Percentiles rank a stretch among this genome's conserved stretches.
Evolutionary conservation across 2,888 invertebrate genomes (phyloP).

Genomic region (Rhagonycha fulva): DNA sequence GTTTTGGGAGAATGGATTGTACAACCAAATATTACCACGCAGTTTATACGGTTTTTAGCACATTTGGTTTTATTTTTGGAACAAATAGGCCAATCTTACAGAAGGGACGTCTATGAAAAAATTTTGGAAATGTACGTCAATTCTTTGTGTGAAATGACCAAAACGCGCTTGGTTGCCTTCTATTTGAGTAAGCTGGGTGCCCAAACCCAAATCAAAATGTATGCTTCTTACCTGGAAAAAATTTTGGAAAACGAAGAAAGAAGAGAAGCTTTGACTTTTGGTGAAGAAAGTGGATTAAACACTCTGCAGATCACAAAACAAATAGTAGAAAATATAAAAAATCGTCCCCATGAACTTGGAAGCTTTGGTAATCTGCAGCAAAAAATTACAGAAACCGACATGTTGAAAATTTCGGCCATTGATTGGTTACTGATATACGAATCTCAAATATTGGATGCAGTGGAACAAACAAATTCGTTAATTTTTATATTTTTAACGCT

Average conservation of each 20-base stretch:
- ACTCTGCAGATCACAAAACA: conserved; percentile 82
- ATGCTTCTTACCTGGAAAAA: conserved; percentile 71
- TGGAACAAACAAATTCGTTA: conserved; percentile 88
- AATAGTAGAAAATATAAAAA: conserved; percentile 78
- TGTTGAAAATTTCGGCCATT: conserved; percentile 74
- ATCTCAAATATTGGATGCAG: conserved; percentile 77
- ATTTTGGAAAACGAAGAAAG: conserved; percentile 70
- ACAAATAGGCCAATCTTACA: conserved; percentile 73
- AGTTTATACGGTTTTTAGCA: conserved; percentile 78
- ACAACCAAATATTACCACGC: conserved; percentile 56
- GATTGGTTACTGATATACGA: conserved; percentile 87
- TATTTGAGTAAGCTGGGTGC: conserved; percentile 81
- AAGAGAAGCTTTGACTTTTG: conserved; percentile 69
- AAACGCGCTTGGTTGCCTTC: conserved; percentile 80
- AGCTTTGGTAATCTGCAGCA: conserved; percentile 46
- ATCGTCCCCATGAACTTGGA: conserved; percentile 51
- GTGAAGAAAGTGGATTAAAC: conserved; percentile 76
- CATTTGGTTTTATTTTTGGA: conserved; percentile 85
- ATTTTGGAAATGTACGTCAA: conserved; percentile 76
- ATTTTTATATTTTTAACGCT: conserved; percentile 83
- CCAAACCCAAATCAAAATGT: conserved; percentile 62
- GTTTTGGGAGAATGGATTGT: conserved; percentile 71
- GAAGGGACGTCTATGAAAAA: conserved; percentile 73
- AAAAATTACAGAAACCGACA: conserved; percentile 67
- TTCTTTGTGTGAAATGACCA: conserved; percentile 72